These are phyloP conservation scores for Dione juno DNA, from an alignment of 2,888 invertebrate species.

Conservation along the genomic window DNA sequence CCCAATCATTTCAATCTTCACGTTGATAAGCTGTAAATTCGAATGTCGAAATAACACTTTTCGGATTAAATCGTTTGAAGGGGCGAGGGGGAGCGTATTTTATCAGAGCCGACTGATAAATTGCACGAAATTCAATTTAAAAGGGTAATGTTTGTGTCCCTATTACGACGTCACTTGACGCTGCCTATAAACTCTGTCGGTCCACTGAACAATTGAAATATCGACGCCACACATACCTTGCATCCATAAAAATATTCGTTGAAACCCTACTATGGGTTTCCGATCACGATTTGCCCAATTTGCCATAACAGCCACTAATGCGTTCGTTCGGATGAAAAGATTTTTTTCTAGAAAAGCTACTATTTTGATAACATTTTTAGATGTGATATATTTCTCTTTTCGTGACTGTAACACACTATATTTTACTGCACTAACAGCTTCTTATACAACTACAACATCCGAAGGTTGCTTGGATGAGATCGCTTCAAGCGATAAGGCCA, in stretches of 20 bases:
- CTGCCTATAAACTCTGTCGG: constrained; percentile 73
- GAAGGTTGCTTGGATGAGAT: no score
- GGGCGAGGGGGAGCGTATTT: constrained; percentile 60
- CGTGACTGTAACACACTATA: no score
- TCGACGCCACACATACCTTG: constrained; percentile 62
- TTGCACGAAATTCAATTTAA: constrained; percentile 80
- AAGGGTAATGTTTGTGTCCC: constrained; percentile 80
- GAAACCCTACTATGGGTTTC: constrained; percentile 45
- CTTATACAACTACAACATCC: no score
- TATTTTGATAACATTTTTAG: constrained; percentile 6
- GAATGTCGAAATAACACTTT: constrained; percentile 59
- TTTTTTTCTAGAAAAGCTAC: constrained; percentile 15
- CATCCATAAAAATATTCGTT: constrained; percentile 65
- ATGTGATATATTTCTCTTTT: neutral
- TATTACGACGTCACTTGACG: constrained; percentile 75
- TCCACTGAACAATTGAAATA: constrained; percentile 77
- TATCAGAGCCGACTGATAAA: constrained; percentile 73
- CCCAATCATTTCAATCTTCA: constrained; percentile 24
- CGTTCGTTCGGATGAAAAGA: constrained; percentile 17
- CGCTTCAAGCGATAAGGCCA: no score
- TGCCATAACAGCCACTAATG: constrained; percentile 29
- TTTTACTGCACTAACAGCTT: no score
- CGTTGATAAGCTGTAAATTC: constrained; percentile 26
- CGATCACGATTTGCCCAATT: constrained; percentile 35
- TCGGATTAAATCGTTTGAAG: constrained; percentile 67